Conservation (phyloP, 2,888 invertebrate genomes). For the Ochropleura leucogaster region DNA sequence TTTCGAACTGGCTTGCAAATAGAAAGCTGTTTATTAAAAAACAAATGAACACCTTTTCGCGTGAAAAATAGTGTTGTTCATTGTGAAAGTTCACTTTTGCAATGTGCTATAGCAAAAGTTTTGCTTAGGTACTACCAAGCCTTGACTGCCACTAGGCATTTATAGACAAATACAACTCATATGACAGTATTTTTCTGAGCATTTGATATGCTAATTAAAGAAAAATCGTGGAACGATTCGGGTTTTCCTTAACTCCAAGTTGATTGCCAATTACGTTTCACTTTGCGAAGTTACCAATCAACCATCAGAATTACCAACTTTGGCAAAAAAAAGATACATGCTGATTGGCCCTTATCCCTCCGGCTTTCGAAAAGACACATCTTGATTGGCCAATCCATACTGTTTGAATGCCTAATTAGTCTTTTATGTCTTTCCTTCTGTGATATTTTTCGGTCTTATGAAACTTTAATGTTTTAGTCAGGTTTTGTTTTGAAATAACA, state of each 20-base stretch:
- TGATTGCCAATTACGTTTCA: conserved; percentile 35
- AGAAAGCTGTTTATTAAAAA: too few relatives aligned
- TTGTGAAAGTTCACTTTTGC: too few relatives aligned
- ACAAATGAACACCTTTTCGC: too few relatives aligned
- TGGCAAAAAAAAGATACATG: conserved; percentile 1
- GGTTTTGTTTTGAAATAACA: conserved; percentile 28
- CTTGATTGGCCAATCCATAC: conserved; percentile 18
- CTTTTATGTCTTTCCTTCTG: not conserved
- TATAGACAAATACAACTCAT: too few relatives aligned
- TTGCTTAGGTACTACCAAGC: too few relatives aligned
- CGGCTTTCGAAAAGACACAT: conserved; percentile 12
- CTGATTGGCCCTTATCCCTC: conserved; percentile 15
- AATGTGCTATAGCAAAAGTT: too few relatives aligned
- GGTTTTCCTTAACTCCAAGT: conserved; percentile 26
- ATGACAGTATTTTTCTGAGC: not conserved
- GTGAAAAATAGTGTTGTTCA: too few relatives aligned
- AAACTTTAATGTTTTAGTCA: not conserved
- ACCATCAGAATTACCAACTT: conserved; percentile 12
- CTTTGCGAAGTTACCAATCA: conserved; percentile 6
- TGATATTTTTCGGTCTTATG: not conserved
- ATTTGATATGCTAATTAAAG: conserved; percentile 30
- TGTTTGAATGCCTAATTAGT: conserved; percentile 12
- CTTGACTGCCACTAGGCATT: too few relatives aligned
- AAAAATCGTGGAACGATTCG: conserved; percentile 18
- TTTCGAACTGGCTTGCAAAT: too few relatives aligned